Base-by-base conservation (phyloP, 2,113 vertebrate species). In the Caloenas nicobarica region DNA sequence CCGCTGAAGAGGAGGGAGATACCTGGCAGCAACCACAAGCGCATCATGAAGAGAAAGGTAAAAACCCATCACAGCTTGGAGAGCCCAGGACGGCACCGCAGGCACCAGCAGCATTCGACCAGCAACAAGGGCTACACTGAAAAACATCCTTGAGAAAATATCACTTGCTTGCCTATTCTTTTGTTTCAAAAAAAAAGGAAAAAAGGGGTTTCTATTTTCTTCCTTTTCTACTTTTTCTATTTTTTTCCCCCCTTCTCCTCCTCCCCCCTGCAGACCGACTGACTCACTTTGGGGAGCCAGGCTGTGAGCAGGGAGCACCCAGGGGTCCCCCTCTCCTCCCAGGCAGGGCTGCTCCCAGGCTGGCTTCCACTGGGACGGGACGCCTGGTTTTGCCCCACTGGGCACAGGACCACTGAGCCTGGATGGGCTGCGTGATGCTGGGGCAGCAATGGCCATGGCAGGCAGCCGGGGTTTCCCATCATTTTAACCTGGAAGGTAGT, bases 391-490 rank as follows among this genome's bases (percentile, higher is more conserved):
- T 61, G 44, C 18, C 36, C 44, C 11, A 0, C 36, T 1, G 10
- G 26, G 31, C 31, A 3, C 14, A 1, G 4, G 24, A 23, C 23
- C 9, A 3, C 36, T 0, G 4, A 64, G 16, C 34, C 36, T 0
- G 0, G 31, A 69, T 46, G 58, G 62, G 64, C 21, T 10, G 33
- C 16, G 38, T 6, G 0, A 19, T 16, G 29, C 23, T 11, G 5
- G 57, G 44, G 29, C 58, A 85, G 48, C 1, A 0, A 62, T 3
- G 4, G 31, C 29, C 6, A 1, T 18, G 57, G 42, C n/a, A 33
- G 46, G 15, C 8, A 22, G 33, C n/a, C 6, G 18, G 24, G 38
- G 25, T 72, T 77, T 60, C 58, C 51, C n/a, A 69, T 44, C 28
- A 9, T 38, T 54, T 50, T 58, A 21, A 64, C 22, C 38, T 14